Conservation (phyloP, 2,113 vertebrate species). For the Hippocampus mohnikei region DNA sequence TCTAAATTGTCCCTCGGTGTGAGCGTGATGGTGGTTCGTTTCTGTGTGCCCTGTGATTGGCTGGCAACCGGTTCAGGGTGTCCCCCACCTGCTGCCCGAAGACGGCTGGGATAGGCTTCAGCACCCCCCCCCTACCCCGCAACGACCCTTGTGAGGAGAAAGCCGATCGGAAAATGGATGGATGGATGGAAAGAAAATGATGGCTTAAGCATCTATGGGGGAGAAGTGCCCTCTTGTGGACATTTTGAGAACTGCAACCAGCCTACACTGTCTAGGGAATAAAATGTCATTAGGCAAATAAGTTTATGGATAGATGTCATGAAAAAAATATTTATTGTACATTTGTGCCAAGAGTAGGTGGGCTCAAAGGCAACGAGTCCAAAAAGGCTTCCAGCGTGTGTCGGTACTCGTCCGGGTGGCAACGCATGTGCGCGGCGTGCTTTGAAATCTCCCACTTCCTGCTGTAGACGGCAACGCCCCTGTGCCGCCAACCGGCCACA, state of each 20-base stretch:
- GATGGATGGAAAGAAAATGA: too few species aligned
- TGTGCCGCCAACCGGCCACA: conserved; percentile 39
- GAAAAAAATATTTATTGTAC: background rate
- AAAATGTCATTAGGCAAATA: background rate
- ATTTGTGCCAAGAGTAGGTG: background rate
- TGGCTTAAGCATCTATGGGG: conserved; percentile 31
- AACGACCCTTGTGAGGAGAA: too few species aligned
- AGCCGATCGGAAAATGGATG: too few species aligned
- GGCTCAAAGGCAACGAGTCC: conserved; percentile 20
- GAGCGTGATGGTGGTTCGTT: too few species aligned
- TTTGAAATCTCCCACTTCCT: conserved; percentile 57
- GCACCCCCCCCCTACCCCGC: too few species aligned
- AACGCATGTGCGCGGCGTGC: conserved; percentile 52
- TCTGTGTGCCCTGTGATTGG: too few species aligned
- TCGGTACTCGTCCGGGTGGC: conserved; percentile 55
- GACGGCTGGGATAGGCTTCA: too few species aligned
- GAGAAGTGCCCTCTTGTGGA: conserved; percentile 57
- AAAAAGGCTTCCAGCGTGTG: conserved; percentile 41
- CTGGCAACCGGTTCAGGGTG: too few species aligned
- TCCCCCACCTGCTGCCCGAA: too few species aligned
- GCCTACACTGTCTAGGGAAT: background rate
- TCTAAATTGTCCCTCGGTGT: too few species aligned
- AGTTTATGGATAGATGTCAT: background rate
- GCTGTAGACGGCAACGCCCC: conserved; percentile 40
- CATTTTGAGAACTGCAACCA: conserved; percentile 42